Evolutionary conservation across 2,113 vertebrate genomes (phyloP), one percentile per base, ranked within the genome.

Genomic region (Mohoua ochrocephala): DNA sequence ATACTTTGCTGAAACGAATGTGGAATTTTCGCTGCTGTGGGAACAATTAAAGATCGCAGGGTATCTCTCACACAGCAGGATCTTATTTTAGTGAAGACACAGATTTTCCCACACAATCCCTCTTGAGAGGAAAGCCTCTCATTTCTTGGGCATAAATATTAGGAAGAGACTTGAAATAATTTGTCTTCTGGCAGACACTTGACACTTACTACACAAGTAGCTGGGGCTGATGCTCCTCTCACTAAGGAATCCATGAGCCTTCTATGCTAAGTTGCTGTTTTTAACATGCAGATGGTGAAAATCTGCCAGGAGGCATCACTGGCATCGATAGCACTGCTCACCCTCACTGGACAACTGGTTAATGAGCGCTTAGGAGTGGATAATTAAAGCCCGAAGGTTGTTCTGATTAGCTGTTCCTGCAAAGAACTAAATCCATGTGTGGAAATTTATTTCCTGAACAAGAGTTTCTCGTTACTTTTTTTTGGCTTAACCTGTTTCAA

Each of bases 71-170:
- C 57, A 61, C 84, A 96, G 90, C 78, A 93, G 93, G 93, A 44
- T 93, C 85, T 94, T 83, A 80, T 96, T 96, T 94, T 65, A 77
- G 71, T 26, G 44, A 87, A 92, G 95, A 95, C 41, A 85, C 73
- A 78, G 67, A 93, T 90, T 95, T 96, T 95, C 95, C 71, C 93
- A 94, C 75, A 90, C 50, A 20, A 33, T 50, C 45, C 54, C 82
- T 84, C 93, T 70, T 15, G 79, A 90, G 84, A 84, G 57, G 56
- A 93, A 94, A 93, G 52, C 45, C 47, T 94, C 63, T 61, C 52
- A 59, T 88, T 96, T 93, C 79, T 93, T 61, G 60, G 31, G 42
- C 75, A 56, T 59, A 94, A 96, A 59, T 93, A 95, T 84, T 88
- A 93, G 67, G 56, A 67, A 13, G n/a, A 90, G 52, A 80, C 73